phyloP scores from a whole-genome alignment of 1,140 invertebrate species.

The Trypoxylus dichotomus region DNA sequence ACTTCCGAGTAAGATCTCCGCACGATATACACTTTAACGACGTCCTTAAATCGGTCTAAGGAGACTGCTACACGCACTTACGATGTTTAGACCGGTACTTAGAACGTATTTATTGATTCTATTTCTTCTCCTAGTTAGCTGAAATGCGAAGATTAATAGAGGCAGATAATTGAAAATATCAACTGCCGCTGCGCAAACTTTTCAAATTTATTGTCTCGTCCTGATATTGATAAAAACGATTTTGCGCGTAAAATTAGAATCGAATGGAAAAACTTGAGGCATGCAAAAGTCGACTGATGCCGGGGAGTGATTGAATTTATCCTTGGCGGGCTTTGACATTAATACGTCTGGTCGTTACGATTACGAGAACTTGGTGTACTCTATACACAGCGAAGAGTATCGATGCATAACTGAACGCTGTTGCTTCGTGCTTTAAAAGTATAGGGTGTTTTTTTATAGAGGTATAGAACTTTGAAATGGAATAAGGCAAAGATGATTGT shows the following conservation, averaged over 20 bases:
- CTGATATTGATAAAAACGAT: constrained; percentile 18
- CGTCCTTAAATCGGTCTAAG: constrained; percentile 24
- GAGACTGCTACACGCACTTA: constrained; percentile 23
- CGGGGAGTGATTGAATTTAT: constrained; percentile 7
- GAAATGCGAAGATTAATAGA: constrained; percentile 22
- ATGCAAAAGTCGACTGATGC: constrained; percentile 1
- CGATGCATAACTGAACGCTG: neutral
- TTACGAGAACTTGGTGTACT: neutral
- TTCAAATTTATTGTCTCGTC: neutral
- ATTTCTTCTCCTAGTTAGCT: constrained; percentile 24
- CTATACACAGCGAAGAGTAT: neutral
- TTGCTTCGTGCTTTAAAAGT: too few species aligned
- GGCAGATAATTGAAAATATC: constrained; percentile 23
- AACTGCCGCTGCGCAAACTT: neutral
- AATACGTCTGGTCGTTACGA: neutral
- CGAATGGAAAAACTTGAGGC: neutral
- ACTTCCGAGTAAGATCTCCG: constrained; percentile 21
- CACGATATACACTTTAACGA: constrained; percentile 25
- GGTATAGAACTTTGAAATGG: too few species aligned
- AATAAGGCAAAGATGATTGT: too few species aligned
- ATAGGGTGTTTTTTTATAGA: too few species aligned
- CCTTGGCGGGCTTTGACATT: neutral
- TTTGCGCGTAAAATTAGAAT: neutral
- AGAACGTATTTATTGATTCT: constrained; percentile 24
- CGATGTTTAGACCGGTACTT: constrained; percentile 23